These are phyloP conservation scores for Vimba vimba DNA, from an alignment of 2,113 vertebrate genomes.

Conservation along the genomic window DNA sequence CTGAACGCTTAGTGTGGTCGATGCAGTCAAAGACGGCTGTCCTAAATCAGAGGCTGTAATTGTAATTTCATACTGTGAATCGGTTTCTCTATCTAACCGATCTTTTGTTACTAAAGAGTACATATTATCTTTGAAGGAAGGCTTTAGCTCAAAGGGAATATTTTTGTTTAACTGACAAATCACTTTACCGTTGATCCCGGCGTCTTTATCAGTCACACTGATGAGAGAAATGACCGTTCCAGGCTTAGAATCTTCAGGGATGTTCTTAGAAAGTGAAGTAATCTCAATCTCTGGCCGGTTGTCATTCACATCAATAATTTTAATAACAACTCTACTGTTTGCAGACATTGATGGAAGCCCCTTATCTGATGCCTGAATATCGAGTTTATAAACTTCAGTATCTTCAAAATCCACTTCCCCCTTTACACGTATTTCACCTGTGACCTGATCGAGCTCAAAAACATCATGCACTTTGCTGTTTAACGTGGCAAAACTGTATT, in stretches of 20 bases:
- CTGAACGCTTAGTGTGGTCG: conserved; percentile 35
- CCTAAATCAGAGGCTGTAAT: conserved; percentile 63
- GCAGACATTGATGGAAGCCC: conserved; percentile 52
- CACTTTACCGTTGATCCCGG: conserved; percentile 70
- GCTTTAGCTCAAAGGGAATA: conserved; percentile 70
- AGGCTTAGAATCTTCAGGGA: conserved; percentile 67
- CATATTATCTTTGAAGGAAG: conserved; percentile 70
- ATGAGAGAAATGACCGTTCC: conserved; percentile 72
- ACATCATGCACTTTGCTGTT: conserved; percentile 56
- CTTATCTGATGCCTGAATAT: conserved; percentile 62
- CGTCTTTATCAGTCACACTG: conserved; percentile 68
- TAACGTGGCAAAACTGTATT: conserved; percentile 66
- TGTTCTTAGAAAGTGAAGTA: conserved; percentile 64
- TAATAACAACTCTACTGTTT: conserved; percentile 65
- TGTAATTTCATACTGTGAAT: conserved; percentile 65
- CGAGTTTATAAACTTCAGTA: conserved; percentile 41
- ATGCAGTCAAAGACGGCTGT: conserved; percentile 44
- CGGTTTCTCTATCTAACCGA: conserved; percentile 64
- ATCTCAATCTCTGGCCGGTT: conserved; percentile 72
- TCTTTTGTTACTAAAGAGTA: conserved; percentile 69
- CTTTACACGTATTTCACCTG: conserved; percentile 65
- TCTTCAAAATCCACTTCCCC: conserved; percentile 54
- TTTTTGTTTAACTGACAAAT: conserved; percentile 58
- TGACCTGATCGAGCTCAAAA: conserved; percentile 63
- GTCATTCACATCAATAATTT: conserved; percentile 73